phyloP scores from a whole-genome alignment of 2,113 vertebrate species.

The Corvus hawaiiensis region DNA sequence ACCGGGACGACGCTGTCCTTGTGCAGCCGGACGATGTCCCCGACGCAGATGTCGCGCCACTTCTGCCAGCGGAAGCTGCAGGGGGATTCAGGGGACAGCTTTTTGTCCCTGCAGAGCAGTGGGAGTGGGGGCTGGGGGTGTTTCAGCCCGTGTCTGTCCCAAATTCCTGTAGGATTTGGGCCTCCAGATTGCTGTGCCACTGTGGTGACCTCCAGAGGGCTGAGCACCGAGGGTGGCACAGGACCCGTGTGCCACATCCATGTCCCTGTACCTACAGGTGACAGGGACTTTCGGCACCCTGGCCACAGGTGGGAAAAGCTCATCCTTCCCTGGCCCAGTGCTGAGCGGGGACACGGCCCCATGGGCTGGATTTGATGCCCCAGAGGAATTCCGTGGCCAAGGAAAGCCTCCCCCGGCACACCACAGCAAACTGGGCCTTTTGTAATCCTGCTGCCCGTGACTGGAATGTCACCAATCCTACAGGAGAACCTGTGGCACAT shows the following conservation, averaged over 20 bases:
- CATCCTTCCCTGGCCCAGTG: neutral
- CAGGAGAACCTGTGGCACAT: neutral
- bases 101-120: neutral
- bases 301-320: neutral
- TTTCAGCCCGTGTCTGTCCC: neutral
- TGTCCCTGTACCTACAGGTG: fast-evolving
- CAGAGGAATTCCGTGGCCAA: neutral
- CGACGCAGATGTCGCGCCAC: slow-evolving; percentile 83
- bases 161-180: neutral
- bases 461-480: fast-evolving
- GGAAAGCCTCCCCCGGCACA: neutral
- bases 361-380: fast-evolving
- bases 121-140: fast-evolving
- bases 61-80: slow-evolving; percentile 75
- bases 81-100: neutral
- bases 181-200: neutral
- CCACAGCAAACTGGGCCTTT: fast-evolving
- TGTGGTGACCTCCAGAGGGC: neutral
- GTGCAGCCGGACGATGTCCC: slow-evolving; percentile 82
- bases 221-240: neutral
- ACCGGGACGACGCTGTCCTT: slow-evolving; percentile 86
- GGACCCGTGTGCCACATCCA: fast-evolving
- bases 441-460: neutral
- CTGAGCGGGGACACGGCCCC: neutral
- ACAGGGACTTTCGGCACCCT: neutral